Evolutionary conservation across 23 tunicate genomes (phyloP).

Genomic region (Phallusia fumigata): DNA sequence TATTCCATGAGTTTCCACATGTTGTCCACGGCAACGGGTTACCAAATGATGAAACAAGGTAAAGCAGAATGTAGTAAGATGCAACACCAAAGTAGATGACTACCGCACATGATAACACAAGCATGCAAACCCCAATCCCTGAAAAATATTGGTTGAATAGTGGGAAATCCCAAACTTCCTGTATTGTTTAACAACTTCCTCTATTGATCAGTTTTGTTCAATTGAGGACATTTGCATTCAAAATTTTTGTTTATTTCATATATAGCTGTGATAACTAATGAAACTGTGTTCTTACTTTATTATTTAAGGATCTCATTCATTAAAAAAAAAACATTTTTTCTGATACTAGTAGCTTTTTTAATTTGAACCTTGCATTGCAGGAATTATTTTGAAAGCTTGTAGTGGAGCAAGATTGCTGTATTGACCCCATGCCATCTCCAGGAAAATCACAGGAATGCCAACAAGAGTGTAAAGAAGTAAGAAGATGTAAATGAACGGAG

Average conservation of each 20-base stretch:
- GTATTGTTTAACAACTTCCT: background rate
- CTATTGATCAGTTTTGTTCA: background rate
- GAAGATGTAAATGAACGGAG: slow-evolving; percentile 55
- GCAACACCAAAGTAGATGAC: slow-evolving; percentile 71
- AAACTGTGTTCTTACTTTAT: too few relatives aligned
- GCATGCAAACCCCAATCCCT: slow-evolving; percentile 87
- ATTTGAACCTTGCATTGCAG: slow-evolving; percentile 63
- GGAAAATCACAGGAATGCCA: slow-evolving; percentile 59
- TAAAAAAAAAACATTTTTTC: too few relatives aligned
- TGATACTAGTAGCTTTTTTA: too few relatives aligned
- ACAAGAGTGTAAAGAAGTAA: slow-evolving; percentile 38
- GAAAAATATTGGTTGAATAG: background rate
- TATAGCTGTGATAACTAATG: too few relatives aligned
- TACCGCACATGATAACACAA: slow-evolving; percentile 37
- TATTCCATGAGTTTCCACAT: slow-evolving; percentile 72
- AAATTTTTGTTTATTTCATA: background rate
- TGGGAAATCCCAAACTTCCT: background rate
- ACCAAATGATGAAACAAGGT: slow-evolving; percentile 59
- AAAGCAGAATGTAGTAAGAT: slow-evolving; percentile 72
- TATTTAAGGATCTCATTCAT: too few relatives aligned
- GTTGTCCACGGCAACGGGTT: slow-evolving; percentile 57
- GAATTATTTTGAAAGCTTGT: slow-evolving; percentile 50
- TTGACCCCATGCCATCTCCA: slow-evolving; percentile 76
- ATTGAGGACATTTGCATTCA: background rate
- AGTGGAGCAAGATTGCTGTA: slow-evolving; percentile 66